Percentiles rank a stretch among this genome's conserved stretches.
Conservation (phyloP, 1,140 invertebrate species). For the Chironomus tepperi region DNA sequence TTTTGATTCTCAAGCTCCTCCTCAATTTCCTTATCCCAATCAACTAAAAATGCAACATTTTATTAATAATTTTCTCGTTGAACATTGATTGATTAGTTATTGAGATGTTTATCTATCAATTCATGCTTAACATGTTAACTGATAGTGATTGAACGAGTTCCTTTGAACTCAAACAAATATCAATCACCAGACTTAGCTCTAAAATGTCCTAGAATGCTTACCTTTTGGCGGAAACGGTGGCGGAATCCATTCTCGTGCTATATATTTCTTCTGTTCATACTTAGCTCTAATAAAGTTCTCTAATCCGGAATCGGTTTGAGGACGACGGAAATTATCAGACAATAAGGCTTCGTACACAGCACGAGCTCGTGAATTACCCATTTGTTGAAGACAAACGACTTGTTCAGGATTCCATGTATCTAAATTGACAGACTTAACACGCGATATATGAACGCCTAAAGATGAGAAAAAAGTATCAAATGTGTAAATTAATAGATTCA, state of each 20-base stretch:
- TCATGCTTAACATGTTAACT: too few relatives aligned
- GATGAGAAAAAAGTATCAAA: neutral
- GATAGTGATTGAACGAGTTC: too few relatives aligned
- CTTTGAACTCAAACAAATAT: too few relatives aligned
- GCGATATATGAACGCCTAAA: constrained; percentile 89
- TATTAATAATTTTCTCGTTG: too few relatives aligned
- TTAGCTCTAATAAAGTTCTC: constrained; percentile 95
- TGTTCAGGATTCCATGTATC: constrained; percentile 98
- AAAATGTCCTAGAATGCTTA: too few relatives aligned
- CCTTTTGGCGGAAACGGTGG: constrained; percentile 61
- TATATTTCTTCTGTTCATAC: constrained; percentile 97
- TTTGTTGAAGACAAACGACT: constrained; percentile 86
- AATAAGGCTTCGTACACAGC: constrained; percentile 97
- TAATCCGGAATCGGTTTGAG: constrained; percentile 87
- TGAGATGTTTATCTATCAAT: too few relatives aligned
- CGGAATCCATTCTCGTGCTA: constrained; percentile 92
- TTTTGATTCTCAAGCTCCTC: constrained; percentile 75
- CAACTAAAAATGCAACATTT: constrained; percentile 46
- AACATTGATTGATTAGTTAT: too few relatives aligned
- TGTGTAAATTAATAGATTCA: neutral
- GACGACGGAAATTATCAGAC: constrained; percentile 87
- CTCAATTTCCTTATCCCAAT: constrained; percentile 78
- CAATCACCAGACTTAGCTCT: too few relatives aligned
- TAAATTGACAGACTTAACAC: constrained; percentile 95
- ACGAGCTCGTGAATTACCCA: constrained; percentile 94